These are phyloP conservation scores for Heliconius melpomene DNA, from an alignment of 1,140 invertebrate species.

Conservation along the genomic window DNA sequence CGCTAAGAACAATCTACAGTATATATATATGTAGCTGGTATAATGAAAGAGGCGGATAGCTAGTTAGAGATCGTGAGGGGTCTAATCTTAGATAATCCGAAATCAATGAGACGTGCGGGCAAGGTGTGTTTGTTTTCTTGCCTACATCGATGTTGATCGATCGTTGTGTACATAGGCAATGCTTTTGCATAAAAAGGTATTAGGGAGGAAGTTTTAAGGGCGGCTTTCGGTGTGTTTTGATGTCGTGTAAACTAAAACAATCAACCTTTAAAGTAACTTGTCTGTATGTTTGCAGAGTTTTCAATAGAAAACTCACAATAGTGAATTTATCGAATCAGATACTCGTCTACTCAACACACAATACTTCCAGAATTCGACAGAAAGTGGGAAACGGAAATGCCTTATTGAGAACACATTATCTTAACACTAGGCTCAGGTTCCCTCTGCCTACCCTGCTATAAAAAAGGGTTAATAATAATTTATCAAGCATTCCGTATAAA, in stretches of 20 bases:
- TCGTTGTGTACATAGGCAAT: slow-evolving; percentile 42
- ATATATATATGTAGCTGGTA: slow-evolving; percentile 36
- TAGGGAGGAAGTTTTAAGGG: slow-evolving; percentile 10
- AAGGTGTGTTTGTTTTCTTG: slow-evolving; percentile 53
- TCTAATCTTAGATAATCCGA: slow-evolving; percentile 72
- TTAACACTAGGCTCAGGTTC: too few relatives aligned
- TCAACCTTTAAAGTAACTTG: background rate
- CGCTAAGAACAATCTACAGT: slow-evolving; percentile 32
- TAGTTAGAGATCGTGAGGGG: slow-evolving; percentile 57
- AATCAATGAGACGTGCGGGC: slow-evolving; percentile 65
- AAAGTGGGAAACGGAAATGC: too few relatives aligned
- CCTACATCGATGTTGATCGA: slow-evolving; percentile 49
- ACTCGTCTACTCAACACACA: background rate
- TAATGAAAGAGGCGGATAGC: slow-evolving; percentile 59
- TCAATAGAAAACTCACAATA: too few relatives aligned
- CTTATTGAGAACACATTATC: too few relatives aligned
- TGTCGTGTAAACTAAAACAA: slow-evolving; percentile 12
- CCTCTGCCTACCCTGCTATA: too few relatives aligned
- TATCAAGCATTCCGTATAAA: background rate
- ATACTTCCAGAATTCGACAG: too few relatives aligned
- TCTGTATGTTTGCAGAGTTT: background rate
- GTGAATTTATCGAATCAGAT: background rate
- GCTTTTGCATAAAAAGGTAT: slow-evolving; percentile 42
- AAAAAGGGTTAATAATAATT: background rate
- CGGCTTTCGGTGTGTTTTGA: slow-evolving; percentile 14